Conservation (phyloP, 2,888 invertebrate species). For the Gerris lacustris region DNA sequence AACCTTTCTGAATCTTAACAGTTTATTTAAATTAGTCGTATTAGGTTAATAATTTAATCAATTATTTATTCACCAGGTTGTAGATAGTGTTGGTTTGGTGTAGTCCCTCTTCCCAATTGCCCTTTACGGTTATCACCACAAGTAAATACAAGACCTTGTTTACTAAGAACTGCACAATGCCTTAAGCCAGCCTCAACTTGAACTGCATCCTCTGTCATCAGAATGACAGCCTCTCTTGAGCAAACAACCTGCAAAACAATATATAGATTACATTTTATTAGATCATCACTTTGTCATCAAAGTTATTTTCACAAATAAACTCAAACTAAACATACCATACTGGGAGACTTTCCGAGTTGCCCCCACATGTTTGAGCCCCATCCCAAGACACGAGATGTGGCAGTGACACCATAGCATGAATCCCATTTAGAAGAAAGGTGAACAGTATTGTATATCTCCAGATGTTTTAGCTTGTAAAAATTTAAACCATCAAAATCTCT, state of each 20-base stretch:
- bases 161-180: conserved; percentile 52
- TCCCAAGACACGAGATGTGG: conserved; percentile 54
- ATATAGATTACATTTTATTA: conserved; percentile 31
- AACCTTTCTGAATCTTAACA: too few species aligned
- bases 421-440: conserved; percentile 71
- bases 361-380: conserved; percentile 76
- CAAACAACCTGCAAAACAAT: conserved; percentile 36
- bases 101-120: conserved; percentile 47
- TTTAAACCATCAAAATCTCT: conserved; percentile 38
- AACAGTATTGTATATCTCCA: conserved; percentile 41
- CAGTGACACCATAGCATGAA: conserved; percentile 59
- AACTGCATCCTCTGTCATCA: conserved; percentile 34
- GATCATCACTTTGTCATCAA: not conserved
- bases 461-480: conserved; percentile 29
- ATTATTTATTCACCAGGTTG: not conserved
- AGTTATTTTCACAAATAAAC: not conserved
- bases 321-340: conserved; percentile 24
- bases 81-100: conserved; percentile 5
- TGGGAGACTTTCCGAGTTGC: conserved; percentile 55
- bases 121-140: conserved; percentile 57
- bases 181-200: conserved; percentile 55
- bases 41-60: too few species aligned
- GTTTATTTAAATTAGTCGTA: too few species aligned
- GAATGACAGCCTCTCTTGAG: conserved; percentile 30
- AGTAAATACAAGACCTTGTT: conserved; percentile 48